Conservation (phyloP, 2,888 invertebrate genomes). For the Troides helena region DNA sequence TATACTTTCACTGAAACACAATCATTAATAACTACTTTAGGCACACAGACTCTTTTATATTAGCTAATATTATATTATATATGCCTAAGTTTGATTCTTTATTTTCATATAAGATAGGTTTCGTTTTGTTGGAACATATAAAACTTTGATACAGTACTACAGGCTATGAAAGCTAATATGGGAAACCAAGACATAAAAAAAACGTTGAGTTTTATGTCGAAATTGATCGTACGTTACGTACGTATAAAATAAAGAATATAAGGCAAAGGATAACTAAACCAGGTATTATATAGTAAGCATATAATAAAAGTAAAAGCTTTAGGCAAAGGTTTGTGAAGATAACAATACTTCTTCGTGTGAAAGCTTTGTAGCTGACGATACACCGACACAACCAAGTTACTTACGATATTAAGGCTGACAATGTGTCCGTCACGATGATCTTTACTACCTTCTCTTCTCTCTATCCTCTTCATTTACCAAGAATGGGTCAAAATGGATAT, state of each 20-base stretch:
- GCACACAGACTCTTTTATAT: neutral
- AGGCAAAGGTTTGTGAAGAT: neutral
- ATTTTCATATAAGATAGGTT: neutral
- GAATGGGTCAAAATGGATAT: slow-evolving; percentile 52
- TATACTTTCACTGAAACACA: neutral
- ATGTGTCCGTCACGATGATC: slow-evolving; percentile 68
- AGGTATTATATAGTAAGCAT: too few relatives aligned
- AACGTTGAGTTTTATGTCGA: too few relatives aligned
- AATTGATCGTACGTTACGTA: too few relatives aligned
- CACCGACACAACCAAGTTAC: slow-evolving; percentile 54
- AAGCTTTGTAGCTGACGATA: slow-evolving; percentile 47
- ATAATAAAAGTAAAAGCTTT: neutral
- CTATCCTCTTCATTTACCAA: slow-evolving; percentile 50
- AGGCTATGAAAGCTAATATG: too few relatives aligned
- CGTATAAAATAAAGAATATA: too few relatives aligned
- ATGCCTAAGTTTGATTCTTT: neutral
- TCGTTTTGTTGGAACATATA: neutral
- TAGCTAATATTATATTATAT: neutral
- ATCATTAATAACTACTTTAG: too few relatives aligned
- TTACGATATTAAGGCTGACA: slow-evolving; percentile 70
- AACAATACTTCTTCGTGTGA: neutral
- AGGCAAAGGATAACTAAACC: too few relatives aligned
- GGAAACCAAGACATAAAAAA: too few relatives aligned
- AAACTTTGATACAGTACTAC: neutral
- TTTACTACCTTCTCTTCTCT: slow-evolving; percentile 60